Conservation (phyloP, 1,140 invertebrate species). For the Battus philenor region DNA sequence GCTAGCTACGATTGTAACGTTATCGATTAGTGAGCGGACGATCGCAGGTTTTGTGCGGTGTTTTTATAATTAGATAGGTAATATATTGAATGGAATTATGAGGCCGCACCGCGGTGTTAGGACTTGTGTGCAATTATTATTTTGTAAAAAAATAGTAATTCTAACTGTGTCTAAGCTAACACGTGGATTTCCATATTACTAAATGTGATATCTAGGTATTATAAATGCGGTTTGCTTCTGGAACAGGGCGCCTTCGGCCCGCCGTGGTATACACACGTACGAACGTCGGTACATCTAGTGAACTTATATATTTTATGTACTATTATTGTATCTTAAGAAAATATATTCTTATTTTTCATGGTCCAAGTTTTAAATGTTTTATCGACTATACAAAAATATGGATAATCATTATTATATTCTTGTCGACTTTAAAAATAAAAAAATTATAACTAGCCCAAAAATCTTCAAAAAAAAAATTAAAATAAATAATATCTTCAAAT, state of each 20-base stretch:
- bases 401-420: constrained; percentile 75
- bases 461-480: constrained; percentile 59
- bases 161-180: constrained; percentile 68
- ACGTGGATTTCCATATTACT: constrained; percentile 74
- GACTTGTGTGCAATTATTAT: constrained; percentile 75
- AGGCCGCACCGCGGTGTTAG: constrained; percentile 42
- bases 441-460: constrained; percentile 65
- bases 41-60: constrained; percentile 73
- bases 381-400: constrained; percentile 75
- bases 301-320: constrained; percentile 76
- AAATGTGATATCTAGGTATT: constrained; percentile 75
- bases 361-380: constrained; percentile 76
- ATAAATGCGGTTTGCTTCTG: constrained; percentile 60
- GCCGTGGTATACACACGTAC: constrained; percentile 52
- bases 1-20: constrained; percentile 75
- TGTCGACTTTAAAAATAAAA: constrained; percentile 69
- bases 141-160: constrained; percentile 72
- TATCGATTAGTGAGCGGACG: constrained; percentile 72
- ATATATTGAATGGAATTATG: constrained; percentile 75
- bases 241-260: constrained; percentile 33
- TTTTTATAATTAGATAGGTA: constrained; percentile 76
- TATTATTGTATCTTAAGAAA: constrained; percentile 74
- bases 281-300: constrained; percentile 60
- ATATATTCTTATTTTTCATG: constrained; percentile 76
- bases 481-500: constrained; percentile 56